Percentiles rank a stretch among this genome's conserved stretches.
phyloP scores from a whole-genome alignment of 2,113 vertebrate species.

The Stegastes partitus region DNA sequence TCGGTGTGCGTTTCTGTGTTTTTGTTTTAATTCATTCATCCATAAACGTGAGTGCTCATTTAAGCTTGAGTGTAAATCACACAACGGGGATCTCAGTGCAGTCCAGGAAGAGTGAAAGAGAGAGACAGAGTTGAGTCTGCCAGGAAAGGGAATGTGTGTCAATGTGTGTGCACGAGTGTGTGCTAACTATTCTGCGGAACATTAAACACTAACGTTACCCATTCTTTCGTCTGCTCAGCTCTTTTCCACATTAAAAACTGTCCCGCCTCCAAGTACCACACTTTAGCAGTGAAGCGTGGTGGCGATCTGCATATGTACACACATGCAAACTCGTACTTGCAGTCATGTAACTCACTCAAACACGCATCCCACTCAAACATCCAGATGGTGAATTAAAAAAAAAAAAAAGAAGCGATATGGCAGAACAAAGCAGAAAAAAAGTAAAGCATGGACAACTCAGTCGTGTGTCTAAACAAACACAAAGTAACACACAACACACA shows the following conservation, averaged over 20 bases:
- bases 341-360: slow-evolving; percentile 40
- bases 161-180: slow-evolving; percentile 32
- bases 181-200: slow-evolving; percentile 60
- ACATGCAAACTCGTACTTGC: slow-evolving; percentile 19
- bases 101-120: slow-evolving; percentile 44
- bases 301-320: slow-evolving; percentile 44
- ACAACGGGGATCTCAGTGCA: slow-evolving; percentile 40
- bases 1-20: slow-evolving; percentile 17
- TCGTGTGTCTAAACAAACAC: slow-evolving; percentile 36
- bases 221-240: slow-evolving; percentile 67
- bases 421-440: slow-evolving; percentile 36
- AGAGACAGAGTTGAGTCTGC: slow-evolving; percentile 38
- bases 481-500: slow-evolving; percentile 34
- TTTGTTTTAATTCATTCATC: slow-evolving; percentile 61
- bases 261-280: slow-evolving; percentile 55
- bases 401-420: slow-evolving; percentile 28
- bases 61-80: slow-evolving; percentile 41
- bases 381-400: slow-evolving; percentile 45
- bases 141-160: slow-evolving; percentile 45
- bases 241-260: slow-evolving; percentile 74
- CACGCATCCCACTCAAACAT: slow-evolving; percentile 34
- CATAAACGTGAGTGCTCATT: slow-evolving; percentile 32
- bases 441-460: slow-evolving; percentile 36
- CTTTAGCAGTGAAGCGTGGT: slow-evolving; percentile 44
- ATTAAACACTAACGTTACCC: slow-evolving; percentile 67